These are phyloP conservation scores for Drosophila pallidifrons DNA, from an alignment of 1,140 invertebrate genomes.

Conservation along the genomic window DNA sequence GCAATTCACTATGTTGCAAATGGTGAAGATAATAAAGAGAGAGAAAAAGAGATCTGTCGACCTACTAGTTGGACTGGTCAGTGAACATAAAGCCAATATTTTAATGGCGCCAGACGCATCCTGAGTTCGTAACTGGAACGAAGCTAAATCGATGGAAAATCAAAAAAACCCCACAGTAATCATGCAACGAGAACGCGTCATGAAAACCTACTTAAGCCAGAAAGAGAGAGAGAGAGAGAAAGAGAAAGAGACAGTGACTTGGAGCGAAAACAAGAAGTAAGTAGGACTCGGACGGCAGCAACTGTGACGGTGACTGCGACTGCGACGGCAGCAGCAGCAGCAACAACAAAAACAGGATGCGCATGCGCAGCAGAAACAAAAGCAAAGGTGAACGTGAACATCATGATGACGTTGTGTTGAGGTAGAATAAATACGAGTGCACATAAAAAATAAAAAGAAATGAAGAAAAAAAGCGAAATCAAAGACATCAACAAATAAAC, in stretches of 20 bases:
- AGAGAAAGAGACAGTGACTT: constrained; percentile 17
- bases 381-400: constrained; percentile 73
- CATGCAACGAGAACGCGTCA: constrained; percentile 32
- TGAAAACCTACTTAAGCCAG: constrained; percentile 60
- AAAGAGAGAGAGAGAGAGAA: too few species aligned
- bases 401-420: constrained; percentile 61
- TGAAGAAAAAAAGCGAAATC: constrained; percentile 73
- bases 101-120: constrained; percentile 62
- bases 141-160: constrained; percentile 61
- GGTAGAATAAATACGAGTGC: constrained; percentile 37
- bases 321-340: constrained; percentile 38
- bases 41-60: constrained; percentile 30
- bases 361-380: constrained; percentile 68
- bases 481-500: constrained; percentile 81
- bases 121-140: constrained; percentile 55
- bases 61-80: constrained; percentile 41
- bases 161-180: constrained; percentile 22
- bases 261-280: constrained; percentile 44
- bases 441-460: constrained; percentile 42
- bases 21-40: constrained; percentile 34
- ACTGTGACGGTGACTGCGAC: constrained; percentile 9
- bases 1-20: constrained; percentile 53
- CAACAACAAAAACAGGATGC: constrained; percentile 75
- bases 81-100: constrained; percentile 51
- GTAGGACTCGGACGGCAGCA: constrained; percentile 46